These are phyloP conservation scores for Cyphomyrus plagiostoma DNA, from an alignment of 2,113 vertebrate species.

Conservation along the genomic window DNA sequence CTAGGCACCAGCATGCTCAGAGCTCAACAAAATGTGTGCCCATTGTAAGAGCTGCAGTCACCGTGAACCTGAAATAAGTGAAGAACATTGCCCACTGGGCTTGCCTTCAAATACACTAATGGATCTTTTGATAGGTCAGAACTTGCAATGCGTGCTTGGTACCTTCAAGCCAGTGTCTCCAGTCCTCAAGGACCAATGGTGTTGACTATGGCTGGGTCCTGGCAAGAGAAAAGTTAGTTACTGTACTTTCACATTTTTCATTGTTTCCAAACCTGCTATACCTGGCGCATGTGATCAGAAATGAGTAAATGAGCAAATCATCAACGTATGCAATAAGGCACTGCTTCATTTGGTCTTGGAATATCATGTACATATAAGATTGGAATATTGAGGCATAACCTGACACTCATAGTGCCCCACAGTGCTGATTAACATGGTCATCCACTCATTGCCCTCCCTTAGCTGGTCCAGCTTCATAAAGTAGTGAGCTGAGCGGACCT, in stretches of 20 bases:
- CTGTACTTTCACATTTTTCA: background rate
- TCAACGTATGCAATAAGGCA: background rate
- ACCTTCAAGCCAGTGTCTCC: no score
- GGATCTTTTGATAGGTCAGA: no score
- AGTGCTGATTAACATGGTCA: background rate
- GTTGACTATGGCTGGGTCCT: no score
- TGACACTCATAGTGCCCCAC: background rate
- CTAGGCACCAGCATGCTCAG: no score
- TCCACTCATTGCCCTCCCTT: no score
- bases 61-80: background rate
- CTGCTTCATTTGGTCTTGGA: background rate
- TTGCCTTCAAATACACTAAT: background rate
- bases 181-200: no score
- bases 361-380: background rate
- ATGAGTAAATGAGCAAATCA: background rate
- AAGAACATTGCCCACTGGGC: background rate
- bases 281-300: background rate
- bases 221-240: no score
- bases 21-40: no score
- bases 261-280: background rate
- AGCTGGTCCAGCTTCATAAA: background rate
- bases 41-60: background rate
- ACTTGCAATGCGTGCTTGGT: no score
- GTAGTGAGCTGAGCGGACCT: background rate
- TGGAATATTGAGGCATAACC: background rate